Conservation (phyloP, 2,113 vertebrate genomes). For the Pygoscelis adeliae region DNA sequence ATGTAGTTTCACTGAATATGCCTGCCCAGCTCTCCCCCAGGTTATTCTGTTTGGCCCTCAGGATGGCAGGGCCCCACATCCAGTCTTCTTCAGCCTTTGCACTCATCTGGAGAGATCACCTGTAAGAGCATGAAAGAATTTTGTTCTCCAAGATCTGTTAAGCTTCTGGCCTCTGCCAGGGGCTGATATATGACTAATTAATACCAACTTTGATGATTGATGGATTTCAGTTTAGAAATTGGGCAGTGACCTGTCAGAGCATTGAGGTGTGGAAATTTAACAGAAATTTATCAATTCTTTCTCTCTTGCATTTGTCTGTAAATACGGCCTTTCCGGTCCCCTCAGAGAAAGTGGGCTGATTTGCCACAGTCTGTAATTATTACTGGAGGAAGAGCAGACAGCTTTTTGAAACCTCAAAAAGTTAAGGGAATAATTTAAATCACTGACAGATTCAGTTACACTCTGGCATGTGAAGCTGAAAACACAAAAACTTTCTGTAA, state of each 20-base stretch:
- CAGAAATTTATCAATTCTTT: background rate
- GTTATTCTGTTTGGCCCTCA: background rate
- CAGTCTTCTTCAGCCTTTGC: background rate
- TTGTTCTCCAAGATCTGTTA: background rate
- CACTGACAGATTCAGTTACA: background rate
- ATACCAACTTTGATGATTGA: background rate
- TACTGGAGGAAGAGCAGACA: background rate
- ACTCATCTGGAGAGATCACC: background rate
- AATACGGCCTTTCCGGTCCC: background rate
- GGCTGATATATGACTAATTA: background rate
- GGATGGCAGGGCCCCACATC: background rate
- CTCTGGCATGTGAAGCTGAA: background rate
- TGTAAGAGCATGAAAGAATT: background rate
- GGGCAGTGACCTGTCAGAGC: background rate
- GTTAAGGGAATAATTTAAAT: constrained; percentile 20
- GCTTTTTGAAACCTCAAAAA: constrained; percentile 7
- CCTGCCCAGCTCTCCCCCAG: background rate
- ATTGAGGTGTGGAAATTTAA: background rate
- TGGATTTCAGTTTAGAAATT: background rate
- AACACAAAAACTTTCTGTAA: constrained; percentile 24
- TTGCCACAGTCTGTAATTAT: background rate
- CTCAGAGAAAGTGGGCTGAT: background rate
- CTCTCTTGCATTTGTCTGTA: background rate
- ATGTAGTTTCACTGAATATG: background rate
- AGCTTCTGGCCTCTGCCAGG: background rate